Percentiles rank a stretch among this genome's conserved stretches.
Conservation (phyloP, 2,113 vertebrate genomes). For the Callipepla squamata region DNA sequence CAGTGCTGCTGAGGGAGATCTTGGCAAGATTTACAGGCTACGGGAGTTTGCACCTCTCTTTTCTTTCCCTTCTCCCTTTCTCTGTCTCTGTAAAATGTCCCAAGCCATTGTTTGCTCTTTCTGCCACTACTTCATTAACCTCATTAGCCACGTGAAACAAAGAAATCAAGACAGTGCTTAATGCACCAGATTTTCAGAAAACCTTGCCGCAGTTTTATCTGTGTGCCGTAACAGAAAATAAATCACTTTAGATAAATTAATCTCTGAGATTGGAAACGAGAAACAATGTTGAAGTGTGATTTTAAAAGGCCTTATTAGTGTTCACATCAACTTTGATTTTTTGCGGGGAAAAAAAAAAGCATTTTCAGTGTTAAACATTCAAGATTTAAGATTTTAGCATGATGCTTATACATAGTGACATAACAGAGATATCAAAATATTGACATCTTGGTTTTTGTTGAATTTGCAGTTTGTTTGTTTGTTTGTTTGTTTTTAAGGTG, state of each 20-base stretch:
- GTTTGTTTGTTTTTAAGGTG: constrained; percentile 29
- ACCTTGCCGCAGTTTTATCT: constrained; percentile 50
- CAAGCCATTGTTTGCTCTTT: neutral
- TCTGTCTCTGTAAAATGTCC: neutral
- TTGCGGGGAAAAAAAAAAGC: neutral
- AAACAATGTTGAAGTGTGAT: constrained; percentile 56
- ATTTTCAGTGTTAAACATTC: neutral
- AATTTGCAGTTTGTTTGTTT: neutral
- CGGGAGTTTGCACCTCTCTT: neutral
- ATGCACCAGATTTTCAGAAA: constrained; percentile 33
- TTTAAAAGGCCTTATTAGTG: constrained; percentile 50
- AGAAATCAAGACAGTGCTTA: constrained; percentile 12
- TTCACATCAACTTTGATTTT: constrained; percentile 45
- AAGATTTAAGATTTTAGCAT: constrained; percentile 12
- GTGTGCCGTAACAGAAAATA: constrained; percentile 26
- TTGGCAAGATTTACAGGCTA: neutral
- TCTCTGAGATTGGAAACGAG: constrained; percentile 51
- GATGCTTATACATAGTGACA: neutral
- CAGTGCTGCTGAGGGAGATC: constrained; percentile 21
- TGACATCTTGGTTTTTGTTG: constrained; percentile 20
- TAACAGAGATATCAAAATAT: constrained; percentile 54
- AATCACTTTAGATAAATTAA: constrained; percentile 61
- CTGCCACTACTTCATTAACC: constrained; percentile 40
- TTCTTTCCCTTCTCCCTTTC: neutral
- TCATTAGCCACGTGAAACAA: constrained; percentile 40